A percentile compares a stretch with the other conserved stretches of the same genome.
Conservation (phyloP, 2,113 vertebrate genomes). For the Lophura nycthemera region DNA sequence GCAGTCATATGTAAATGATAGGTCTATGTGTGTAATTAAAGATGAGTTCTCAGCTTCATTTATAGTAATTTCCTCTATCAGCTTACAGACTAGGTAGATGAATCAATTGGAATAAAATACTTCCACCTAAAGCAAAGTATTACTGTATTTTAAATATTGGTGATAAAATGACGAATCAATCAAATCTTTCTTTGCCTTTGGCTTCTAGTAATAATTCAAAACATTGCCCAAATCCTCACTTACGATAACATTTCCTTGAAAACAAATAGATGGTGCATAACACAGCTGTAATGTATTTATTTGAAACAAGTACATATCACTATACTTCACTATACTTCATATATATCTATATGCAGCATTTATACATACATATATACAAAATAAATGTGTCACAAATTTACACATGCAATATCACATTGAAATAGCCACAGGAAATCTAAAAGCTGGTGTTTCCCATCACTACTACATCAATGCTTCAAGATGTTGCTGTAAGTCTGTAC, state of each 20-base stretch:
- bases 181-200: neutral
- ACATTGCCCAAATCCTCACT: neutral
- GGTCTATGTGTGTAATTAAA: neutral
- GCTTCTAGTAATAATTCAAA: neutral
- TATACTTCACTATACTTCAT: neutral
- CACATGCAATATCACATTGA: neutral
- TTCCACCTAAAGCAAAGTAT: neutral
- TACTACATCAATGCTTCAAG: neutral
- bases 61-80: neutral
- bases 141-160: neutral
- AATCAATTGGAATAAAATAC: fast-evolving
- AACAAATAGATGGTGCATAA: neutral
- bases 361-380: neutral
- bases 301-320: neutral
- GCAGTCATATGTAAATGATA: too few relatives aligned
- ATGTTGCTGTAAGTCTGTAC: neutral
- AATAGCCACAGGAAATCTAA: neutral
- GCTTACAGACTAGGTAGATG: neutral
- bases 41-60: neutral
- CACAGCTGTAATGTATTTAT: neutral
- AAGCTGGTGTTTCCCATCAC: neutral
- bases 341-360: too few relatives aligned
- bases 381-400: neutral
- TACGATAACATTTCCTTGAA: neutral
- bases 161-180: neutral